These are phyloP conservation scores for Pseudococcus longispinus DNA, from an alignment of 2,888 invertebrate genomes.

Conservation along the genomic window DNA sequence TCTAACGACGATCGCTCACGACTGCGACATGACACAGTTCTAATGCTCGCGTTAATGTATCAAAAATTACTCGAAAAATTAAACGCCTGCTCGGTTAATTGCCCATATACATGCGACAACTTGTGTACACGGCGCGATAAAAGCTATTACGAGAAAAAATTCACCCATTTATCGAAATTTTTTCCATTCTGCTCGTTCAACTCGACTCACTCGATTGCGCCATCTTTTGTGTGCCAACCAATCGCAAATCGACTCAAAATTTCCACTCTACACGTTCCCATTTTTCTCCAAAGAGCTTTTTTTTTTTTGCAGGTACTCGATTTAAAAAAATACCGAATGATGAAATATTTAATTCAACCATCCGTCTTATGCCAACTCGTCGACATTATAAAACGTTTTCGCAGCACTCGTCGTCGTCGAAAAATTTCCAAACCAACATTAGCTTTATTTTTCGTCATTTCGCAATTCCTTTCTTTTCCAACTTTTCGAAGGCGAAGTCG, in stretches of 20 bases:
- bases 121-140: neutral
- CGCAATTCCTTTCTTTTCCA: neutral
- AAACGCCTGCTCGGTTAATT: neutral
- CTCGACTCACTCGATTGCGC: neutral
- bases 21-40: conserved; percentile 1
- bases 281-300: too few species aligned
- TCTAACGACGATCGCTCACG: neutral
- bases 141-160: neutral
- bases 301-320: too few species aligned
- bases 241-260: neutral
- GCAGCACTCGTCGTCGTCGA: neutral
- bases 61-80: neutral
- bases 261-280: too few species aligned
- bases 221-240: neutral
- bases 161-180: neutral
- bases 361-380: too few species aligned
- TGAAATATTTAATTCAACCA: neutral
- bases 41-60: neutral
- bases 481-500: neutral
- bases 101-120: neutral
- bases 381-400: neutral
- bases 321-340: neutral
- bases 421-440: neutral
- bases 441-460: neutral
- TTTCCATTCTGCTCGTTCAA: neutral